Base-by-base conservation (phyloP, 2,888 invertebrate species). In the Eilema caniola region DNA sequence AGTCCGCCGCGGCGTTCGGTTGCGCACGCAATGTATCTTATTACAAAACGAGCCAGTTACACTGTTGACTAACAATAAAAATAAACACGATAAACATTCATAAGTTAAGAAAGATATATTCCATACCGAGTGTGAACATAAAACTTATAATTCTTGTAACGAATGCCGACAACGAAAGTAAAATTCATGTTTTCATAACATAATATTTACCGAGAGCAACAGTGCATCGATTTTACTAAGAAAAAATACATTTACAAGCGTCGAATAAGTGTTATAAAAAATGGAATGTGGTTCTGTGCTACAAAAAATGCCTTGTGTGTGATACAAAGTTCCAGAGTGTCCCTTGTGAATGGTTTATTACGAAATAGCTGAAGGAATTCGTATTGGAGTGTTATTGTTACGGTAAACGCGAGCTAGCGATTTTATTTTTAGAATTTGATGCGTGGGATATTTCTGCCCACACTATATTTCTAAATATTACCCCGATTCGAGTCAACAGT, bases 191-290 rank as follows among this genome's bases (percentile, higher is more conserved):
- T 77, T 72, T 76, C 61, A 72, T 72, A 74, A 72, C 67, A 76
- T 62, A 62, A 59, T 62, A 73, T 25, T 63, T 62, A 67, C 11
- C 25, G 28, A 59, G 41, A 71, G 28, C 70, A 57, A 62, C 72
- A 68, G 81, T 75, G 67, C 77, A 83, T 84, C 74, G 77, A 81
- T 78, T 81, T 84, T 79, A 75, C 63, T 10, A 31, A 74, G 68
- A 84, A 82, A 75, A 73, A 70, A 59, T 28, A 41, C 63, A 63
- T 66, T 69, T 63, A 62, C 72, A 67, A 62, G 70, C 64, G 67
- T 71, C 71, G 47, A 71, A 77, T 69, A 67, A 79, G 69, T 81
- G 76, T 65, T 80, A 67, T 60, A 62, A 63, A 47, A 74, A 76
- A 73, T 64, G 75, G 69, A 76, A 73, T 59, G 76, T 75, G 74